Conservation (phyloP, 2,797 vertebrate species). For the Gephyroberyx darwinii region DNA sequence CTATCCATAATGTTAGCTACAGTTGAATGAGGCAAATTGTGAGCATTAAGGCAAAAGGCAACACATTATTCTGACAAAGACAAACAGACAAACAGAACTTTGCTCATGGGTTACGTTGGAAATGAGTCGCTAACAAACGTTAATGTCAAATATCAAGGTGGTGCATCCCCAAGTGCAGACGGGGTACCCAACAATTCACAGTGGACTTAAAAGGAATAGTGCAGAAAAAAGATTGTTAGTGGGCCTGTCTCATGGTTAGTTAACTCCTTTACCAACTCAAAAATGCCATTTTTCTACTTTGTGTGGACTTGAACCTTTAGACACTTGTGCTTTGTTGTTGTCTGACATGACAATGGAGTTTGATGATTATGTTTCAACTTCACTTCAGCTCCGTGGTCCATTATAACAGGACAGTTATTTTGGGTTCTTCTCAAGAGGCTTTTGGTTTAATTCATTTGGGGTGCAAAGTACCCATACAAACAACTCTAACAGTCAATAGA, state of each 20-base stretch:
- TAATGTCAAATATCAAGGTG: conserved; percentile 4
- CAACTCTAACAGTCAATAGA: conserved; percentile 19
- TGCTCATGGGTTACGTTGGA: not conserved
- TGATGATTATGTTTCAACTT: conserved; percentile 12
- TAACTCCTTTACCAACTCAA: conserved; percentile 1
- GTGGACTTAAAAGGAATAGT: not conserved
- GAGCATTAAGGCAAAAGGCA: not conserved
- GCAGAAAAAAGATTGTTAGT: not conserved
- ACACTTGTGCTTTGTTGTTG: not conserved
- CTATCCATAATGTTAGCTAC: conserved; percentile 2
- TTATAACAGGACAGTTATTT: conserved; percentile 17
- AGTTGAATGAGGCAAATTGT: conserved; percentile 1
- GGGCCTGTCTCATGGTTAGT: conserved; percentile 6
- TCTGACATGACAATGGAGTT: conserved; percentile 2
- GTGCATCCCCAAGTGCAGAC: not conserved
- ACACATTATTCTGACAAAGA: not conserved
- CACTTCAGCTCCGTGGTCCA: conserved; percentile 2
- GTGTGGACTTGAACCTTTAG: conserved; percentile 8
- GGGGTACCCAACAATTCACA: not conserved
- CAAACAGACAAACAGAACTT: not conserved
- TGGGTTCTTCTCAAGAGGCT: conserved; percentile 30
- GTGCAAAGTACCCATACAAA: conserved; percentile 22
- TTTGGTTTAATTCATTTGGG: conserved; percentile 30
- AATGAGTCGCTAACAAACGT: conserved; percentile 3
- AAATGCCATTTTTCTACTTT: conserved; percentile 9